phyloP scores from a whole-genome alignment of 1,140 invertebrate genomes.

The Sweltsa coloradensis region DNA sequence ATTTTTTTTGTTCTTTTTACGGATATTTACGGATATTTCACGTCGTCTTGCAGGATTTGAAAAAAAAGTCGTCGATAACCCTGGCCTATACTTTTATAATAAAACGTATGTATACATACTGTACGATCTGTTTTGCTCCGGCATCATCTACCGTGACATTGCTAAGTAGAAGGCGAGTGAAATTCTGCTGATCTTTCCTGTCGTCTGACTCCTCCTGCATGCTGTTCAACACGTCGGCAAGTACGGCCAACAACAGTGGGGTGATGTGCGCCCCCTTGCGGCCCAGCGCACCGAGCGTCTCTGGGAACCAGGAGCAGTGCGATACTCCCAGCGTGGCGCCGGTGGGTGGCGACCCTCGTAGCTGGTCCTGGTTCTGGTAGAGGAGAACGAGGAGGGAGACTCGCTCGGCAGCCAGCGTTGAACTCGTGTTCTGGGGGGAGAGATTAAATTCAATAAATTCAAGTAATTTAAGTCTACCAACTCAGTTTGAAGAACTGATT shows the following conservation, averaged over 20 bases:
- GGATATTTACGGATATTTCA: too few species aligned
- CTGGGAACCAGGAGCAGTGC: slow-evolving; percentile 32
- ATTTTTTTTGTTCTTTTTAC: too few species aligned
- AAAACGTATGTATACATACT: slow-evolving; percentile 22
- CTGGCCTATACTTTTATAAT: not conserved
- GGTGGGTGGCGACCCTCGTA: slow-evolving; percentile 28
- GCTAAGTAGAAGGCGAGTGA: slow-evolving; percentile 37
- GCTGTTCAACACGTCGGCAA: slow-evolving; percentile 28
- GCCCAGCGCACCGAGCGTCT: slow-evolving; percentile 35
- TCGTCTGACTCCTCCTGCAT: slow-evolving; percentile 29
- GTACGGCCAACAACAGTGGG: slow-evolving; percentile 37
- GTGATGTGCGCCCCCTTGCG: slow-evolving; percentile 33
- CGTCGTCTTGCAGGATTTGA: too few species aligned
- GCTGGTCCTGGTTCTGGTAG: slow-evolving; percentile 7
- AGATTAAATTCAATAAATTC: too few species aligned
- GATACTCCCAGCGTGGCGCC: slow-evolving; percentile 36
- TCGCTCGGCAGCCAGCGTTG: not conserved
- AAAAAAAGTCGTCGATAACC: too few species aligned
- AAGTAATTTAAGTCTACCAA: too few species aligned
- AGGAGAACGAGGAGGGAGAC: slow-evolving; percentile 4
- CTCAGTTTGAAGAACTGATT: too few species aligned
- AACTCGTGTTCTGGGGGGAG: not conserved
- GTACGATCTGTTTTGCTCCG: slow-evolving; percentile 25
- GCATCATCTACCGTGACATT: slow-evolving; percentile 36
- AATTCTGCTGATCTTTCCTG: slow-evolving; percentile 27